Evolutionary conservation across 2,888 invertebrate genomes (phyloP).

Genomic region (Cheilosia impressa): DNA sequence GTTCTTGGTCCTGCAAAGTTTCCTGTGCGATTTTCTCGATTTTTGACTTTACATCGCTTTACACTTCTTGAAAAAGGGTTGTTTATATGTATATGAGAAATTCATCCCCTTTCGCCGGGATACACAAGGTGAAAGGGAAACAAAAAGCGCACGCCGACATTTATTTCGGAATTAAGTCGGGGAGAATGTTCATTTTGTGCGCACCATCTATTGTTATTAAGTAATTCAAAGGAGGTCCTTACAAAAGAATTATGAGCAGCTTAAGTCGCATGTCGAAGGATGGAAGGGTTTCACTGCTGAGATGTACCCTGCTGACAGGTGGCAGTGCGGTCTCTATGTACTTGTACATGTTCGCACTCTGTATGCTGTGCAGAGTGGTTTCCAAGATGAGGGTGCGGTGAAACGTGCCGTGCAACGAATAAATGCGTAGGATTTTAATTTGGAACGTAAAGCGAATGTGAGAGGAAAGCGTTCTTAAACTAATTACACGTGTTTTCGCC

Average conservation of each 20-base stretch:
- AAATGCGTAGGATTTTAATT: slow-evolving; percentile 73
- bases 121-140: background rate
- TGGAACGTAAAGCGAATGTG: slow-evolving; percentile 67
- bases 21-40: slow-evolving; percentile 17
- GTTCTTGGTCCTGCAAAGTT: slow-evolving; percentile 35
- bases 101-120: background rate
- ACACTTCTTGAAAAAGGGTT: slow-evolving; percentile 19
- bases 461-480: slow-evolving; percentile 65
- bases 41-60: slow-evolving; percentile 59
- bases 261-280: slow-evolving; percentile 58
- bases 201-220: slow-evolving; percentile 75
- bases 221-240: slow-evolving; percentile 74
- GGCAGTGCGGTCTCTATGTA: slow-evolving; percentile 54
- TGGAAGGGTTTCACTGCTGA: slow-evolving; percentile 39
- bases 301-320: slow-evolving; percentile 68
- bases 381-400: slow-evolving; percentile 24
- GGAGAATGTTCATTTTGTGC: slow-evolving; percentile 70
- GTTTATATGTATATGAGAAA: slow-evolving; percentile 19
- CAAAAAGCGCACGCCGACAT: slow-evolving; percentile 43
- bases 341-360: slow-evolving; percentile 42
- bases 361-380: slow-evolving; percentile 34
- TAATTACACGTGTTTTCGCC: slow-evolving; percentile 71
- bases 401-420: slow-evolving; percentile 39
- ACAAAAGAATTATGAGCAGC: slow-evolving; percentile 75
- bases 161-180: slow-evolving; percentile 72